Conservation (phyloP, 2,888 invertebrate species). For the Hoplodrina ambigua region DNA sequence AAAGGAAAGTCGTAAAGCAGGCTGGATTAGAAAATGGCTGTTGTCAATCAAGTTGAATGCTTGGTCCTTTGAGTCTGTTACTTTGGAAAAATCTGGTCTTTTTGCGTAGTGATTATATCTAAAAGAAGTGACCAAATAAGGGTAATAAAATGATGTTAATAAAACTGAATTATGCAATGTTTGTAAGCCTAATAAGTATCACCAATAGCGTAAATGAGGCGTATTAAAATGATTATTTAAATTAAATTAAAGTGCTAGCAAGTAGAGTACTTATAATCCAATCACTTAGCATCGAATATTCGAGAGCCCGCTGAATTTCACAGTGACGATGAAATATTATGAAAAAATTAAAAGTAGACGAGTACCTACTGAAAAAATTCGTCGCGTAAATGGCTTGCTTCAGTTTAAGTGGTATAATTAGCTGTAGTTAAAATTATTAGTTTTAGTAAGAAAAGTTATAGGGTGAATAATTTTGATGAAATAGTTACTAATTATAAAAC, state of each 20-base stretch:
- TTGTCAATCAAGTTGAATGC: too few species aligned
- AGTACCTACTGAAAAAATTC: not conserved
- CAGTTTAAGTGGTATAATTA: not conserved
- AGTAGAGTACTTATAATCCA: slow-evolving; percentile 16
- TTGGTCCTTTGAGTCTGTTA: too few species aligned
- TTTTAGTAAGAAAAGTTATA: too few species aligned
- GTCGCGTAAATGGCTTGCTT: not conserved
- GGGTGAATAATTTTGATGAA: not conserved
- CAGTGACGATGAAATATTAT: not conserved
- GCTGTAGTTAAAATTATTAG: not conserved
- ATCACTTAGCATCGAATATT: slow-evolving; percentile 32
- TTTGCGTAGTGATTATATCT: too few species aligned
- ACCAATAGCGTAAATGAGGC: not conserved
- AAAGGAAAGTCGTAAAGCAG: too few species aligned
- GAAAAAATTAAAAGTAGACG: slow-evolving; percentile 5
- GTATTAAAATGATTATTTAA: not conserved
- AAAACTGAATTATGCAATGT: not conserved
- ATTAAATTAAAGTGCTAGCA: not conserved
- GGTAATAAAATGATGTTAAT: too few species aligned
- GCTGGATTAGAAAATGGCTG: too few species aligned
- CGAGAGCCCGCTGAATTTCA: slow-evolving; percentile 3
- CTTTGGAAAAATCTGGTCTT: too few species aligned
- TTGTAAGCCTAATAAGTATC: not conserved
- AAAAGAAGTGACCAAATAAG: too few species aligned
- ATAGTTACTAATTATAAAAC: not conserved